Base-by-base conservation (phyloP, 1,140 invertebrate species). In the Ephestia elutella region DNA sequence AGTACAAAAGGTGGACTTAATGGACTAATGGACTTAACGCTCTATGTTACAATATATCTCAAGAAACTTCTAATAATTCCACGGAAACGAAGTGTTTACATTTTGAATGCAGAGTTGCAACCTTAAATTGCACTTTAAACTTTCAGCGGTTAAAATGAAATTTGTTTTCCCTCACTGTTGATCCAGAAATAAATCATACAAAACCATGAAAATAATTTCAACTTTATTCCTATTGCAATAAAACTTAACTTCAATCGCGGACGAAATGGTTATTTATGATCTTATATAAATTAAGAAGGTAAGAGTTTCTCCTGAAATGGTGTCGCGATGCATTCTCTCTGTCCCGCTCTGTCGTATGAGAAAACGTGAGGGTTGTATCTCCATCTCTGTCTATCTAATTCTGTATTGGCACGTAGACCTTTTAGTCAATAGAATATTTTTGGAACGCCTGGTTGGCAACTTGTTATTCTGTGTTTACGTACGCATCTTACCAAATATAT, bases 61-160 rank as follows among this genome's bases (percentile, higher is more conserved):
- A 32, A 32, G 11, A 32, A 32, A 4, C 1, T 10, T 10, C 11
- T 10, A 32, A 32, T 32, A 32, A 8, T 32, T 7, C 30, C 30
- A 10, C 9, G 11, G 9, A 32, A 32, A 32, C 7, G 3, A 32
- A 32, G 7, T 32, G 30, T 32, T 32, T 32, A 8, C 30, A 32
- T 10, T 32, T 32, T 10, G 21, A 25, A 25, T 25, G 21, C 21
- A 7, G 7, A 32, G 30, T 10, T 10, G 63, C 75, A 73, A 73
- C 81, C 77, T 81, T 85, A 82, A 80, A 78, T 78, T 83, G 80
- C 79, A 83, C 79, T 85, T 75, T 82, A 79, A 80, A 86, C 75
- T 86, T 83, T 82, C 71, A 78, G 74, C 72, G 71, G 80, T 78
- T 82, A 68, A 80, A 78, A 86, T 82, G 75, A 85, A 85, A 85